Evolutionary conservation across 2,888 invertebrate genomes (phyloP), one percentile per base, ranked within the genome.

Genomic region (Unio delphinus): DNA sequence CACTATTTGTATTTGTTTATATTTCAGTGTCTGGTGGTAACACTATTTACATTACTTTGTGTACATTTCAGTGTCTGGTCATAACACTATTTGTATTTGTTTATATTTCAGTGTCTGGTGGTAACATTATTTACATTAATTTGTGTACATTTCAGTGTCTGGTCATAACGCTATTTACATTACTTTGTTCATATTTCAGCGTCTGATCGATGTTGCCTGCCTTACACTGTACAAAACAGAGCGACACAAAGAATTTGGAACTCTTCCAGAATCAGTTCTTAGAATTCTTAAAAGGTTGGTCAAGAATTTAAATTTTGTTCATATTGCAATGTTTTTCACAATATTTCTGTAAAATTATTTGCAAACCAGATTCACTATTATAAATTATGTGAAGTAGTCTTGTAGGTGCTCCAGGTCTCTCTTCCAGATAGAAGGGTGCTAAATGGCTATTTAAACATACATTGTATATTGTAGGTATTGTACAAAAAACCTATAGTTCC

Each of bases 161-260:
- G 58, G 70, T 79, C 26, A 5, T 34, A 34, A 34, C 34, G 8
- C 34, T 7, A 34, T 34, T 34, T 34, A 8, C 4, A 18, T 17
- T 20, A 56, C 26, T 56, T 17, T 55, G 56, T n/a, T 64, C 20
- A 63, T 11, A n/a, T 77, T 75, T 54, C 80, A 86, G 86, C 72
- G 83, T 55, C 74, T 87, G 58, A 71, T 79, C 26, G 86, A 87
- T 68, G 70, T 86, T 65, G 72, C 84, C 15, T 78, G 83, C 11
- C 75, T 84, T 34, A 68, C 73, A 11, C 75, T 83, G 61, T 69
- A 73, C 69, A 77, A 75, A 30, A 62, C 75, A 6, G 73, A 74
- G n/a, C 68, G 74, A 26, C 75, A 76, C 62, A 65, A 73, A 64
- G 65, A 70, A 26, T 71, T 69, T 7, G 74, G 75, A 18, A 30